phyloP scores from a whole-genome alignment of 2,113 vertebrate genomes.

The Plestiodon gilberti region DNA sequence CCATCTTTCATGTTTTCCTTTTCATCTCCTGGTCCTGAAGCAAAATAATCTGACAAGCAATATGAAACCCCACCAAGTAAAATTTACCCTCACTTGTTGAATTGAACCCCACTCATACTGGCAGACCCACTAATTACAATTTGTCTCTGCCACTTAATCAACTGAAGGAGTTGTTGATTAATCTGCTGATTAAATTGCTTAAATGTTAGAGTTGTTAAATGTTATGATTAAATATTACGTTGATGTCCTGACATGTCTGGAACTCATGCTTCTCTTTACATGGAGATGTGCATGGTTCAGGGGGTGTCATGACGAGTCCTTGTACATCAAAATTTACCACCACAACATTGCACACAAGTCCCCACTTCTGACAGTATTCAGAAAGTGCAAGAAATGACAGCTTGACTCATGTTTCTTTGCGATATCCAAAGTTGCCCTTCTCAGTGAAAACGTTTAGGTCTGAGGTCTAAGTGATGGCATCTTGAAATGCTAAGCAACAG shows the following conservation, averaged over 20 bases:
- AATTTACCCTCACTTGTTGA: neutral
- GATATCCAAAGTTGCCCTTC: neutral
- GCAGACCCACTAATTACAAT: neutral
- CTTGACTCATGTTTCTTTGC: neutral
- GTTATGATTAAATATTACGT: neutral
- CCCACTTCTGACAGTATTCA: neutral
- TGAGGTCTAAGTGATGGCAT: conserved; percentile 24
- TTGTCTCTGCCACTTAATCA: neutral
- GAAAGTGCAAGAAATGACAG: too few species aligned
- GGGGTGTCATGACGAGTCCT: too few species aligned
- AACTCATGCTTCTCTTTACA: neutral
- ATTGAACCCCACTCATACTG: neutral
- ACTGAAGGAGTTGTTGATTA: neutral
- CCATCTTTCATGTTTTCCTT: neutral
- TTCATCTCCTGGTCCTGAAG: neutral
- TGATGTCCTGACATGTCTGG: neutral
- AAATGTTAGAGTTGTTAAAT: neutral
- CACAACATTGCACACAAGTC: neutral
- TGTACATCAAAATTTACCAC: too few species aligned
- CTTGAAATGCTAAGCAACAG: conserved; percentile 43
- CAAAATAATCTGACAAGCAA: neutral
- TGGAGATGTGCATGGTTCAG: neutral
- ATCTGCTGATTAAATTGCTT: neutral
- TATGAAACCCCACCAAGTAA: neutral
- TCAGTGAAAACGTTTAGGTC: neutral